Base-by-base conservation (phyloP, 2,888 invertebrate genomes). In the Ptilodon capucinus region DNA sequence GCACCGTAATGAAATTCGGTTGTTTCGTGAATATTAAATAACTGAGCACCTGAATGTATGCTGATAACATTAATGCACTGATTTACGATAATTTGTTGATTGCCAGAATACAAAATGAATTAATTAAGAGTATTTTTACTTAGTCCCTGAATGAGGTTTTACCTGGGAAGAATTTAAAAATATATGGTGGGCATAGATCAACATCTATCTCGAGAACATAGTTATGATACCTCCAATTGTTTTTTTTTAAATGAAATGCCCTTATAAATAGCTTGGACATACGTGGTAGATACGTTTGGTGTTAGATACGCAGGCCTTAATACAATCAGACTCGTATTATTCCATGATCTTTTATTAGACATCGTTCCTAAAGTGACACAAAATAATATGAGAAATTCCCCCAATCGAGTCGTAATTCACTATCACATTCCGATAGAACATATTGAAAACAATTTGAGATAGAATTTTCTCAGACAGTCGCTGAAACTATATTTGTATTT, bases 371-470 rank as follows among this genome's bases (percentile, higher is more conserved):
- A 44, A 48, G 46, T n/a, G n/a, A n/a, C n/a, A 52, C 46, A 56
- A 28, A 48, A 57, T 57, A 53, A 60, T 57, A 64, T 68, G 60
- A 62, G 54, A 71, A 71, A 71, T 65, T 62, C 50, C 45, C 54
- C 52, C 54, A 46, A 66, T 60, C 58, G 64, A 66, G 65, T 65
- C 61, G 57, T 61, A 58, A 58, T 59, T 73, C 67, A 68, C 72
- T 70, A 72, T 71, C 70, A 66, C 65, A 74, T 74, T 69, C 68
- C 69, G 60, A 71, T 72, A 71, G 65, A 74, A 75, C 62, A 74
- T 73, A 76, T 77, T 71, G 76, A 70, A 74, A 76, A 74, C 75
- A 71, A 76, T 79, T 79, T 72, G 60, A 60, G 59, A 68, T 54
- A 62, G 60, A 70, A 71, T 74, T 75, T 69, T 70, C 66, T 49